Percentiles rank a stretch among this genome's conserved stretches.
phyloP scores from a whole-genome alignment of 2,888 invertebrate genomes.

The Ecdyonurus torrentis region DNA sequence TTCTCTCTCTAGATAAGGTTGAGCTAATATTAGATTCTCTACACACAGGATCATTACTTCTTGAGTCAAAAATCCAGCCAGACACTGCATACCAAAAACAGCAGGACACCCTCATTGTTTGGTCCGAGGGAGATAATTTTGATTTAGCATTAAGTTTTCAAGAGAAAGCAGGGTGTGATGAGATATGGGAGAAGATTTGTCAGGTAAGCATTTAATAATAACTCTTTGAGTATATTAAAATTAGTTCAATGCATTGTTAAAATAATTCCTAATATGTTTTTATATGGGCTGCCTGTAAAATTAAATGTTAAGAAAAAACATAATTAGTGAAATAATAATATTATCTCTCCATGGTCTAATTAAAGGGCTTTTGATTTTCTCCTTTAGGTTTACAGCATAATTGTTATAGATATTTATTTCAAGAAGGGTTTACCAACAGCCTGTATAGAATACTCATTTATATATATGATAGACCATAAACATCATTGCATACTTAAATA shows the following conservation, averaged over 20 bases:
- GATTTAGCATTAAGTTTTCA: slow-evolving; percentile 99
- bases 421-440: too few relatives aligned
- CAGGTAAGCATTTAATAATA: slow-evolving; percentile 40
- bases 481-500: too few relatives aligned
- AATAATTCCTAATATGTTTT: neutral
- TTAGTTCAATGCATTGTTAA: neutral
- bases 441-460: too few relatives aligned
- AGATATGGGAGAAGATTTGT: slow-evolving; percentile 99
- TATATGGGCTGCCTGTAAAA: neutral
- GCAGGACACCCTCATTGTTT: slow-evolving; percentile 97
- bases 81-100: slow-evolving; percentile 99
- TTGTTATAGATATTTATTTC: too few relatives aligned
- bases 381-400: too few relatives aligned
- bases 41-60: slow-evolving; percentile 55
- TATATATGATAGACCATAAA: too few relatives aligned
- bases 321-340: too few relatives aligned
- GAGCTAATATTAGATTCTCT: too few relatives aligned
- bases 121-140: slow-evolving; percentile 99
- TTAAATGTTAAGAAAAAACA: too few relatives aligned
- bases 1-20: too few relatives aligned
- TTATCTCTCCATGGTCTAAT: too few relatives aligned
- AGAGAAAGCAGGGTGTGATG: slow-evolving; percentile 99
- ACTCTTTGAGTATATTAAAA: neutral
- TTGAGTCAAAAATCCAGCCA: slow-evolving; percentile 96
- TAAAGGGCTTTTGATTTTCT: too few relatives aligned